phyloP scores from a whole-genome alignment of 2,797 vertebrate genomes.

The Cuculus canorus region DNA sequence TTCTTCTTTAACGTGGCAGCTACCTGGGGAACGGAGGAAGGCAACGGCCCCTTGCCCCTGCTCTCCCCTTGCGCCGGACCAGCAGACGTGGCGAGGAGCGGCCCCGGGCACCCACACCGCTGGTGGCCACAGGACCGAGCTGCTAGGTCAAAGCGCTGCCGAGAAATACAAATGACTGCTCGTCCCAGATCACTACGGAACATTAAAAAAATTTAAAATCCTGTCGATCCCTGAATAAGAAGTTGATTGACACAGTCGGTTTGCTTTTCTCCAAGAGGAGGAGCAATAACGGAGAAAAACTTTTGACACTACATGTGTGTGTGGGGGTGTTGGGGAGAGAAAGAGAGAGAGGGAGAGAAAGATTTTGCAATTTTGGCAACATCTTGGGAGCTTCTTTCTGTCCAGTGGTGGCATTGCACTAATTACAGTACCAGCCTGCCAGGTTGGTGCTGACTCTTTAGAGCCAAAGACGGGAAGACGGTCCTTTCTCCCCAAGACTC shows the following conservation, averaged over 20 bases:
- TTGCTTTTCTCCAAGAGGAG: slow-evolving; percentile 68
- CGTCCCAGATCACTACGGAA: slow-evolving; percentile 64
- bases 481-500: slow-evolving; percentile 53
- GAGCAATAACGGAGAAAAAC: slow-evolving; percentile 66
- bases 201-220: slow-evolving; percentile 79
- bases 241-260: slow-evolving; percentile 75
- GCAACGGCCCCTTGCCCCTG: not conserved
- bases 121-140: slow-evolving; percentile 24
- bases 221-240: slow-evolving; percentile 84
- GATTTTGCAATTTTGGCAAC: slow-evolving; percentile 78
- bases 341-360: not conserved
- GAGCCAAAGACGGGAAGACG: slow-evolving; percentile 61
- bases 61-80: slow-evolving; percentile 10
- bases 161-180: slow-evolving; percentile 61
- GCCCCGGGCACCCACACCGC: slow-evolving; percentile 24
- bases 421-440: slow-evolving; percentile 70
- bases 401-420: slow-evolving; percentile 71
- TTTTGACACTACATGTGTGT: not conserved
- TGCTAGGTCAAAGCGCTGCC: slow-evolving; percentile 48
- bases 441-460: slow-evolving; percentile 62
- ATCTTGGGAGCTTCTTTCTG: slow-evolving; percentile 70
- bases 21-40: slow-evolving; percentile 46
- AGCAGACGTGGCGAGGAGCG: slow-evolving; percentile 24
- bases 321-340: not conserved
- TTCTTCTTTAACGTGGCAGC: slow-evolving; percentile 31